Conservation (phyloP, 2,888 invertebrate species). For the Xylocampa areola region DNA sequence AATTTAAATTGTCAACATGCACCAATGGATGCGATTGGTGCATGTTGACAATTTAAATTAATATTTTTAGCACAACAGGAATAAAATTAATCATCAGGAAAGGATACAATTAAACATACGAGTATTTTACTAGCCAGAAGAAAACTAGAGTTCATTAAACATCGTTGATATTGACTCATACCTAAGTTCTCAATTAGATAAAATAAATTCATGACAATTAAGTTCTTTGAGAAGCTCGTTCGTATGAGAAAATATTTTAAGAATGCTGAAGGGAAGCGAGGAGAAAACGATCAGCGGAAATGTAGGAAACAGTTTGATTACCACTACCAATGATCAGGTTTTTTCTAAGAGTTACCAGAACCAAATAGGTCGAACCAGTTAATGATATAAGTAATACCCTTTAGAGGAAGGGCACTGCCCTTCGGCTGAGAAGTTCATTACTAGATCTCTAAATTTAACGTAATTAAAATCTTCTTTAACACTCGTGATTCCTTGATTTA, state of each 20-base stretch:
- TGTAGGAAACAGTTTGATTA: slow-evolving; percentile 11
- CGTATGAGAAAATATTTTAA: slow-evolving; percentile 15
- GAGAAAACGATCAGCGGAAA: slow-evolving; percentile 27
- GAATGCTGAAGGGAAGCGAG: slow-evolving; percentile 12
- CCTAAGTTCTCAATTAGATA: not conserved
- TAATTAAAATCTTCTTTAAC: too few relatives aligned
- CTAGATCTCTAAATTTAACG: too few relatives aligned
- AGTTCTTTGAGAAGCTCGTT: slow-evolving; percentile 2
- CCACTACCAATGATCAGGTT: slow-evolving; percentile 5
- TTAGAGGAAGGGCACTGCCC: slow-evolving; percentile 15
- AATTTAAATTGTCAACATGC: too few relatives aligned
- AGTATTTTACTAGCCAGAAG: too few relatives aligned
- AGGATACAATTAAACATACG: too few relatives aligned
- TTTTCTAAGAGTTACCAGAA: slow-evolving; percentile 8
- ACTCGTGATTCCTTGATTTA: too few relatives aligned
- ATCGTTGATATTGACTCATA: too few relatives aligned
- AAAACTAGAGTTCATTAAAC: too few relatives aligned
- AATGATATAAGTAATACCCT: slow-evolving; percentile 3
- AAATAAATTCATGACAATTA: slow-evolving; percentile 1
- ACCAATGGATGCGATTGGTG: too few relatives aligned
- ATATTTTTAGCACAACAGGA: too few relatives aligned
- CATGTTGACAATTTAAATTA: too few relatives aligned
- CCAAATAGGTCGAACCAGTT: slow-evolving; percentile 24
- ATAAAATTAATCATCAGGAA: too few relatives aligned
- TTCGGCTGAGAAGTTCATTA: not conserved